A percentile compares a stretch with the other conserved stretches of the same genome.
phyloP scores from a whole-genome alignment of 2,797 vertebrate genomes.

The Lacerta bilineata region DNA sequence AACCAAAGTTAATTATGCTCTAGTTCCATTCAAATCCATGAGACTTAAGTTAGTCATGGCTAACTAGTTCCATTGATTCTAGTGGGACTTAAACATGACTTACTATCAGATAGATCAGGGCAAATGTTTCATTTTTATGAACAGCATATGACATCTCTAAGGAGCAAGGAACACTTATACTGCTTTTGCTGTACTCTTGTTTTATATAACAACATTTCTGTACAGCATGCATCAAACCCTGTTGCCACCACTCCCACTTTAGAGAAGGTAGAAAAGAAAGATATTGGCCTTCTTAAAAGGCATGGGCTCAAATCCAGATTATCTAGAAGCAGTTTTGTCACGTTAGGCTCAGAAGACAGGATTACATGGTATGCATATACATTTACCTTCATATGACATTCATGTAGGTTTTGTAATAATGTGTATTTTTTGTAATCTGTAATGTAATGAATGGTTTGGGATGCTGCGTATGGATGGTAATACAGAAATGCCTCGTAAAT shows the following conservation, averaged over 20 bases:
- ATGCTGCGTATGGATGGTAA: background rate
- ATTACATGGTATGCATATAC: background rate
- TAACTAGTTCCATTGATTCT: background rate
- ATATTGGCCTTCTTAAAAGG: background rate
- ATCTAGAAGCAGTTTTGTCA: background rate
- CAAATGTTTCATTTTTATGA: background rate
- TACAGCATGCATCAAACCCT: background rate
- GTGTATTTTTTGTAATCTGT: background rate
- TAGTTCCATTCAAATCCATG: background rate
- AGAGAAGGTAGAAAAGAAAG: background rate
- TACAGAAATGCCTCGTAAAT: background rate
- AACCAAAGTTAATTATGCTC: slow-evolving; percentile 5
- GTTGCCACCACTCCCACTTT: background rate
- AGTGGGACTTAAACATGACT: background rate
- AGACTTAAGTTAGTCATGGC: background rate
- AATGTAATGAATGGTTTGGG: background rate
- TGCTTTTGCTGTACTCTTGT: background rate
- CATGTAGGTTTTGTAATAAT: background rate
- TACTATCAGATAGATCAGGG: background rate
- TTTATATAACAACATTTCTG: background rate
- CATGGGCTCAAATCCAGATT: background rate
- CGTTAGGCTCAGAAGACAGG: background rate
- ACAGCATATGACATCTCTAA: background rate
- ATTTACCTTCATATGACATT: slow-evolving; percentile 14
- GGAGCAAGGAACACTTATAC: background rate